These are phyloP conservation scores for Tuta absoluta DNA, from an alignment of 2,888 invertebrate species.

Conservation along the genomic window DNA sequence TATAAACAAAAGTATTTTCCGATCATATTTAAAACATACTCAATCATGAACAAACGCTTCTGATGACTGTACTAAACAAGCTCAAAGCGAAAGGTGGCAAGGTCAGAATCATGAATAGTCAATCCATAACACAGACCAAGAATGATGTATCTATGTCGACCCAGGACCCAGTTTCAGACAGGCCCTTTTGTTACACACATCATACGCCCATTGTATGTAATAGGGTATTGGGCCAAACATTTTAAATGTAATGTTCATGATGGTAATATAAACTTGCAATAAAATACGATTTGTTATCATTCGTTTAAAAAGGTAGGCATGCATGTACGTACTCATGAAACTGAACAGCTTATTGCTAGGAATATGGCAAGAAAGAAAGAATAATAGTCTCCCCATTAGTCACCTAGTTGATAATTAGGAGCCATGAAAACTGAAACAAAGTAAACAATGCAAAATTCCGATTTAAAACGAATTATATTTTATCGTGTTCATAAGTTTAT, in stretches of 20 bases:
- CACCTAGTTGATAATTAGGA: no score
- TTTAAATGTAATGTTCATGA: no score
- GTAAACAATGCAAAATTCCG: no score
- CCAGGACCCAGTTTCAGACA: slow-evolving; percentile 5
- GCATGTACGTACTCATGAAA: no score
- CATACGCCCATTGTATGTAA: neutral
- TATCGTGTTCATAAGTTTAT: neutral
- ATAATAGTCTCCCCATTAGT: no score
- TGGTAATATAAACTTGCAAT: neutral
- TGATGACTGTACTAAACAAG: neutral
- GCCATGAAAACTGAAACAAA: no score
- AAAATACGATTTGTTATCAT: neutral
- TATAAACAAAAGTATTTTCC: no score
- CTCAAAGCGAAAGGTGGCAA: neutral
- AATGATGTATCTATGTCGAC: neutral
- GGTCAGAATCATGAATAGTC: neutral
- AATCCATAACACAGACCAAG: neutral
- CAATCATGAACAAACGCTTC: no score
- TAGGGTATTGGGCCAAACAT: neutral
- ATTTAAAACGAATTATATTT: neutral
- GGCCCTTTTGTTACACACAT: neutral
- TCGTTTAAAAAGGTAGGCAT: no score
- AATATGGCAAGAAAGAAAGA: no score
- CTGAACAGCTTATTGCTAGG: no score
- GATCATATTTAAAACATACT: no score